Base-by-base conservation (phyloP, 2,888 invertebrate species). In the Idaea straminata region DNA sequence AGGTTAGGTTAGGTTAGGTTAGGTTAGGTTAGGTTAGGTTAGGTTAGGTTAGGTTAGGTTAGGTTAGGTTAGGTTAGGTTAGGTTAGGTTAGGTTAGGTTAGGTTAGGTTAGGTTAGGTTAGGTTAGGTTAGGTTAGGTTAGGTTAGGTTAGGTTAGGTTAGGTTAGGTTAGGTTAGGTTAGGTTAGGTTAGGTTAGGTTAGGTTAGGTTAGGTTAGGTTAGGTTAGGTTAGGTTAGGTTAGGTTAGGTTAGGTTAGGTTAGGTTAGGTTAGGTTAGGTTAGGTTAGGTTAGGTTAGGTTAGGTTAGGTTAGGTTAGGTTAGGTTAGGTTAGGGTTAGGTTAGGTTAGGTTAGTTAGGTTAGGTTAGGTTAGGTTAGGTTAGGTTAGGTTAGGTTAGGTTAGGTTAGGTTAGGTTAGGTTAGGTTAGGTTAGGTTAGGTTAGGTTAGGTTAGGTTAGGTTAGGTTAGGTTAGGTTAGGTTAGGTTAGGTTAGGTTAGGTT, bases 251-350 rank as follows among this genome's bases (percentile, higher is more conserved):
- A 61, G 35, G 35, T 61, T 16, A 59, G 59, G 59, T 59, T 16
- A 59, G 59, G 61, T 35, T 61, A 34, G 61, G 61, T 61, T 61
- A 61, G 61, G 61, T 61, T 61, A 61, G 61, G 61, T 61, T 61
- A 61, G 61, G 61, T 61, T 61, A 61, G 61, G 61, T 61, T 34
- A 61, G 61, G 61, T 61, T 61, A 61, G 61, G 61, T 61, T 61
- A 61, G 61, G 61, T 61, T 61, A 61, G 61, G 61, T 61, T 61
- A 61, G 61, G 61, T 61, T 61, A 61, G 61, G 61, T 61, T 61
- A 61, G 61, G 61, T n/a, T n/a, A n/a, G n/a, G n/a, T n/a, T n/a
- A n/a, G n/a, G n/a, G n/a, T n/a, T n/a, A n/a, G n/a, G n/a, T 61
- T 61, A 61, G 61, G 61, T 61, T 61, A 61, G 61, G 61, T 61